These are phyloP conservation scores for Echiichthys vipera DNA, from an alignment of 2,797 vertebrate genomes.

Conservation along the genomic window DNA sequence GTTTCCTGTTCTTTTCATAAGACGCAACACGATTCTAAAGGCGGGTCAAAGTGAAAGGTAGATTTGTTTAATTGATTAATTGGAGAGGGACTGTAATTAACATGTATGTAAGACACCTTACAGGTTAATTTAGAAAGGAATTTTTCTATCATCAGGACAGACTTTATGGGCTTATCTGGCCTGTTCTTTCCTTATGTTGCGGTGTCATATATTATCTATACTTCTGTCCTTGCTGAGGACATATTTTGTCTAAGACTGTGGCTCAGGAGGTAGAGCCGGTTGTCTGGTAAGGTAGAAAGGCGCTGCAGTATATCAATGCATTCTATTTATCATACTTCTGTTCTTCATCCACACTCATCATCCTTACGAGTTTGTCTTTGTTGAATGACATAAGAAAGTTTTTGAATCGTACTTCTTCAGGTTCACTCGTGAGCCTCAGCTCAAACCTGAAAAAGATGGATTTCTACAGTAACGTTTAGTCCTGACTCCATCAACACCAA, in stretches of 20 bases:
- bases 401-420: neutral
- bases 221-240: neutral
- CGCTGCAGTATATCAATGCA: too few relatives aligned
- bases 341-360: too few relatives aligned
- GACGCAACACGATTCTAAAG: neutral
- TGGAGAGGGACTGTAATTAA: neutral
- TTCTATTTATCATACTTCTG: too few relatives aligned
- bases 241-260: too few relatives aligned
- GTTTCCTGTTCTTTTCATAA: neutral
- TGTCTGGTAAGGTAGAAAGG: too few relatives aligned
- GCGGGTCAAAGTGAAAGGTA: neutral
- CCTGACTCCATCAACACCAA: neutral
- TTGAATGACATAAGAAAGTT: neutral
- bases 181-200: neutral
- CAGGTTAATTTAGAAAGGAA: neutral
- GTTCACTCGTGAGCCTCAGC: neutral
- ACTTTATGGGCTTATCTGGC: neutral
- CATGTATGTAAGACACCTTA: neutral
- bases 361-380: neutral
- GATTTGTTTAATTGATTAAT: neutral
- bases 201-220: neutral
- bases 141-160: neutral
- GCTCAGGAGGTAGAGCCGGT: too few relatives aligned
- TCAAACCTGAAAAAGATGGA: neutral
- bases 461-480: neutral